Percentiles rank a stretch among this genome's conserved stretches.
These are phyloP conservation scores for Watsonalla cultraria DNA, from an alignment of 2,888 invertebrate genomes.

Conservation along the genomic window DNA sequence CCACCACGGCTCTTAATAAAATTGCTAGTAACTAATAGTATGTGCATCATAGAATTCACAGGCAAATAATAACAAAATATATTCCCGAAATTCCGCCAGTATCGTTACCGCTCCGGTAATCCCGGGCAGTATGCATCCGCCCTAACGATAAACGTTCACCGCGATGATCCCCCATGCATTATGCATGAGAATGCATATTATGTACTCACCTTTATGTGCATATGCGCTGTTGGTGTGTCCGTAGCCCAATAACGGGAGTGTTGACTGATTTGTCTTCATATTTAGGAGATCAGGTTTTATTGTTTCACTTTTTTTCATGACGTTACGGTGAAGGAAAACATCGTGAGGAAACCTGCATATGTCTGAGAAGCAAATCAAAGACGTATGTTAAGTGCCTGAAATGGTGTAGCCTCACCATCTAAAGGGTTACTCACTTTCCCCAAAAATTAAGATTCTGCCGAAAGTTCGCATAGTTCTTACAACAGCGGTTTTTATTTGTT, in stretches of 20 bases:
- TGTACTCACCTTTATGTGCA: constrained; percentile 1
- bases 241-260: neutral
- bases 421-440: no score
- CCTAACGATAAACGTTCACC: constrained; percentile 35
- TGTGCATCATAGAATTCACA: neutral
- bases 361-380: no score
- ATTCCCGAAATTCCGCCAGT: neutral
- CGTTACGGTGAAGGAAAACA: no score
- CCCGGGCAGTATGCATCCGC: constrained; percentile 7
- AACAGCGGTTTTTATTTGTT: no score
- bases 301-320: no score
- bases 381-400: no score
- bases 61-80: neutral
- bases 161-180: constrained; percentile 58
- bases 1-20: no score
- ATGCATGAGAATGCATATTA: constrained; percentile 56
- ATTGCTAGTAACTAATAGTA: no score
- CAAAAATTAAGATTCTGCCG: no score
- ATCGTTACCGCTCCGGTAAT: neutral
- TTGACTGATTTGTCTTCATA: neutral
- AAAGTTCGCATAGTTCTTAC: no score
- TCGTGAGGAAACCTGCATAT: no score
- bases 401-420: no score
- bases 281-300: neutral
- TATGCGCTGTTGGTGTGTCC: neutral